Evolutionary conservation across 1,140 invertebrate genomes (phyloP), one percentile per base, ranked within the genome.

Genomic region (Anoplolepis gracilipes): DNA sequence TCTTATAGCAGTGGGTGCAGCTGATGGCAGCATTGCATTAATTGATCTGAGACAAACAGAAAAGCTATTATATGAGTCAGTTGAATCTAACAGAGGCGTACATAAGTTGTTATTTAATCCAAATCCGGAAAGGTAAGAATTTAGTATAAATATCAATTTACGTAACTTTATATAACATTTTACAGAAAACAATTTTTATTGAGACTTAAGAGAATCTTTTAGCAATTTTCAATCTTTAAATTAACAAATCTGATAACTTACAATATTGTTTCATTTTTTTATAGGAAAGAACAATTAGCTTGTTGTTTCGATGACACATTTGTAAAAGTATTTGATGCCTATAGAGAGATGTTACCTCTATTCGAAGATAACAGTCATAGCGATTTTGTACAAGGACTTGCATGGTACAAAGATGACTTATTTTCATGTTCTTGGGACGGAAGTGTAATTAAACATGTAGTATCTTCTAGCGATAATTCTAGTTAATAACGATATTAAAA

Each of bases 391-490:
- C 92, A 94, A 55, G 93, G 92, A 42, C 75, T 95, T 3, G 91
- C 93, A 5, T 95, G 94, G 94, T 81, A 87, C 49, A 87, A 94
- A 62, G 86, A 91, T 28, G 82, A 93, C 65, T 84, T 95, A 62
- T 90, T 94, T n/a, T 93, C 93, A 11, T 95, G 93, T 87, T 92
- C 92, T 11, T 95, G 94, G 94, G 94, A 95, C 42, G 90, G 92
- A 76, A 90, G 88, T 46, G 78, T 95, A 25, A 78, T 92, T 42
- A 92, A 88, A 85, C 93, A 93, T 69, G 19, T 28, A 36, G 25
- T 88, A 61, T 10, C 53, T 42, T 4, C 25, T 13, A 36, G 22
- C 16, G 0, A 33, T 11, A 28, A 22, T n/a, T 36, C 13, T n/a
- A 79, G 30, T 78, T 75, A 75, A 36, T 33, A 19, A n/a, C 25